Evolutionary conservation across 1,140 invertebrate genomes (phyloP).

Genomic region (Cydia strobilella): DNA sequence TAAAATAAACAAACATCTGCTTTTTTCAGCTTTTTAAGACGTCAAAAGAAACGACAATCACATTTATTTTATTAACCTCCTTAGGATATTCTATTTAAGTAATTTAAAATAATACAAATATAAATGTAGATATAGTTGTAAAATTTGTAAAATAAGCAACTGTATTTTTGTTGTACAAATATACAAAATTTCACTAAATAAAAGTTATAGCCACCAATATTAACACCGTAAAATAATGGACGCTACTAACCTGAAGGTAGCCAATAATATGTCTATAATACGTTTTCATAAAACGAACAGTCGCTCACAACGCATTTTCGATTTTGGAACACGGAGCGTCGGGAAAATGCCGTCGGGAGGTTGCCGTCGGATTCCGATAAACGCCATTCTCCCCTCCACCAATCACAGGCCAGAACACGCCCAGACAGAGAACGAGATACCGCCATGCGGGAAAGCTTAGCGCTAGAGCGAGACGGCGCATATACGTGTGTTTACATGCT

Average conservation of each 20-base stretch:
- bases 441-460: conserved; percentile 51
- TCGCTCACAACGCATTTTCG: conserved; percentile 44
- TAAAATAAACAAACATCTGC: no score
- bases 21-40: no score
- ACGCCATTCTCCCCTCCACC: conserved; percentile 62
- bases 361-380: conserved; percentile 47
- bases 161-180: no score
- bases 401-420: conserved; percentile 67
- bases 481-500: conserved; percentile 62
- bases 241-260: background rate
- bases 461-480: conserved; percentile 47
- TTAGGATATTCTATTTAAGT: no score
- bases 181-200: no score
- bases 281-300: conserved; percentile 21
- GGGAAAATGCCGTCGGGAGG: conserved; percentile 72
- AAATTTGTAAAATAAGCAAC: no score
- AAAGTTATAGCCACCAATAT: no score
- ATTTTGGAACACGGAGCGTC: conserved; percentile 65
- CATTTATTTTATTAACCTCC: no score
- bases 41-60: no score
- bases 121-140: no score
- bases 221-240: background rate
- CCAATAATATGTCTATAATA: background rate
- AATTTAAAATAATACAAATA: no score
- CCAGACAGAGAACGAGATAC: conserved; percentile 53